Percentiles rank a stretch among this genome's conserved stretches.
Conservation (phyloP, 2,113 vertebrate species). For the Rallus limicola region DNA sequence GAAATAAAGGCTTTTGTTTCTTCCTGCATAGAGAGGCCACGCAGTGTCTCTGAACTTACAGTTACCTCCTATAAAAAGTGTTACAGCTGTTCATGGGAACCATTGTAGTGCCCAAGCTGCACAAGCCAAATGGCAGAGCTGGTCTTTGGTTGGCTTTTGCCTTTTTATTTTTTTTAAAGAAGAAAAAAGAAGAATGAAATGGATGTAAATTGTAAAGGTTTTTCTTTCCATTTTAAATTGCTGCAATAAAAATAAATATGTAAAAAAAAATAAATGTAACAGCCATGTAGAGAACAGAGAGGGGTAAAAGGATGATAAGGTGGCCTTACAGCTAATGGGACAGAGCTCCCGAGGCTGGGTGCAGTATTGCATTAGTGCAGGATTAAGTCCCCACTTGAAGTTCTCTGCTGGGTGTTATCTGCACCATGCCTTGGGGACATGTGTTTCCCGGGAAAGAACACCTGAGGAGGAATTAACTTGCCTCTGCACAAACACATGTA, state of each 20-base stretch:
- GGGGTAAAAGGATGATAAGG: neutral
- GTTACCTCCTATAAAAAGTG: conserved; percentile 32
- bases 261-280: too few relatives aligned
- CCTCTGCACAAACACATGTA: neutral
- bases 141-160: neutral
- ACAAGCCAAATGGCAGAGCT: neutral
- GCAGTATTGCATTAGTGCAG: neutral
- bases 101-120: neutral
- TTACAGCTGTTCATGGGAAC: neutral
- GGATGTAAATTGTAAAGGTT: neutral
- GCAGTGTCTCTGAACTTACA: conserved; percentile 37
- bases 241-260: conserved; percentile 34
- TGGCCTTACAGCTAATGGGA: neutral
- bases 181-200: neutral
- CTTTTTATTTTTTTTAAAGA: neutral
- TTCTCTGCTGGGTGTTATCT: neutral
- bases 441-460: neutral
- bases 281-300: neutral
- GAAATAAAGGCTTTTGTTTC: conserved; percentile 45
- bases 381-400: neutral
- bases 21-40: neutral
- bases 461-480: neutral
- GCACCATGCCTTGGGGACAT: neutral
- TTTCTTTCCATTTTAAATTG: conserved; percentile 2
- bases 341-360: neutral